Evolutionary conservation across 2,797 vertebrate genomes (phyloP).

Genomic region (Diplodus sargus): DNA sequence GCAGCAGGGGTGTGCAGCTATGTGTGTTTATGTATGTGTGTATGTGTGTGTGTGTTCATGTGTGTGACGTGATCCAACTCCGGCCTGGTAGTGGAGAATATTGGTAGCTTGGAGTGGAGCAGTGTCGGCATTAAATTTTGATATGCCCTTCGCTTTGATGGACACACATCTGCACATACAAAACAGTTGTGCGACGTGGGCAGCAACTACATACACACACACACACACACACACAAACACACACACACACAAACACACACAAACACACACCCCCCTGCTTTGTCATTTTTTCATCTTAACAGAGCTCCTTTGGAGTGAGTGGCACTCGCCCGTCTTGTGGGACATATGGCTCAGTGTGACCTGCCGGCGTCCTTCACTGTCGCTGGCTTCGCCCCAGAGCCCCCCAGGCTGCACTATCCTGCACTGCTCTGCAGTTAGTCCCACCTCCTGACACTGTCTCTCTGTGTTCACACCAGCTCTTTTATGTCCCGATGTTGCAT

Average conservation of each 20-base stretch:
- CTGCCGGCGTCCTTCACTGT: slow-evolving; percentile 69
- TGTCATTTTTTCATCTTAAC: slow-evolving; percentile 34
- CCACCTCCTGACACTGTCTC: slow-evolving; percentile 58
- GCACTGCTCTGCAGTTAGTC: slow-evolving; percentile 45
- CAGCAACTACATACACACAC: not conserved
- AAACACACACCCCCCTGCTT: not conserved
- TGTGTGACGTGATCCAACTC: slow-evolving; percentile 22
- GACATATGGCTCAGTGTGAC: slow-evolving; percentile 69
- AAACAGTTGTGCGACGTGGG: not conserved
- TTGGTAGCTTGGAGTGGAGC: slow-evolving; percentile 32
- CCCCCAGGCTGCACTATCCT: slow-evolving; percentile 57
- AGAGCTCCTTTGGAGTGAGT: slow-evolving; percentile 45
- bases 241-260: not conserved
- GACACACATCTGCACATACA: slow-evolving; percentile 37
- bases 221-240: slow-evolving; percentile 7
- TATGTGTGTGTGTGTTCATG: slow-evolving; percentile 2
- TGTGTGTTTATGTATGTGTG: slow-evolving; percentile 5
- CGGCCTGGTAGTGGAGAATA: slow-evolving; percentile 3
- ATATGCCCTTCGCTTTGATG: slow-evolving; percentile 38
- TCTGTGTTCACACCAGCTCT: slow-evolving; percentile 55
- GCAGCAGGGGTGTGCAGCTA: slow-evolving; percentile 4
- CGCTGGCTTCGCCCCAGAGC: slow-evolving; percentile 64
- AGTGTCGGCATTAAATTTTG: slow-evolving; percentile 44
- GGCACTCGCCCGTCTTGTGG: slow-evolving; percentile 56
- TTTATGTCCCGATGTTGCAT: slow-evolving; percentile 46